Evolutionary conservation across 1,140 invertebrate genomes (phyloP).

Genomic region (Zaprionus kolodkinae): DNA sequence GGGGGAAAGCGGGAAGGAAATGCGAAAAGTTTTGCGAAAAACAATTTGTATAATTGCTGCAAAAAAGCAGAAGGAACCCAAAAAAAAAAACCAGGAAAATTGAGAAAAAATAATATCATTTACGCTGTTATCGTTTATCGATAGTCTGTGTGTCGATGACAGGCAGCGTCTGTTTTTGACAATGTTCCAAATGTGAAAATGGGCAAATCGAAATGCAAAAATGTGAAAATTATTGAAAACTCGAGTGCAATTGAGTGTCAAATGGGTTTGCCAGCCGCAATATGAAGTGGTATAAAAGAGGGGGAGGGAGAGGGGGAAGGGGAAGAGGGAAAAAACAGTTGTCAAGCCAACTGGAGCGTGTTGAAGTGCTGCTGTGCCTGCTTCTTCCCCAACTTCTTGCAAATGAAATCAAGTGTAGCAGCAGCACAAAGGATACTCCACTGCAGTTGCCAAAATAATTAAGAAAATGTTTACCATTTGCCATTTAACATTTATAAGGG

Average conservation of each 20-base stretch:
- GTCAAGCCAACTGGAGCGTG: constrained; percentile 43
- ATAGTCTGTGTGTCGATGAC: constrained; percentile 41
- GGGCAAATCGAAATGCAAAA: constrained; percentile 27
- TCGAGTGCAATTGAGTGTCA: constrained; percentile 71
- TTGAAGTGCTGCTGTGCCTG: constrained; percentile 45
- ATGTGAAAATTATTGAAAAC: constrained; percentile 66
- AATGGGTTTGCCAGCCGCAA: constrained; percentile 49
- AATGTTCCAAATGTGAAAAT: constrained; percentile 41
- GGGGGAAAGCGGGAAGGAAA: background rate
- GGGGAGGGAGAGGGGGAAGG: background rate
- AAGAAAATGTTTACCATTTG: constrained; percentile 70
- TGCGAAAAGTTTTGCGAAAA: constrained; percentile 30
- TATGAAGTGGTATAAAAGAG: background rate
- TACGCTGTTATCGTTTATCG: constrained; percentile 1
- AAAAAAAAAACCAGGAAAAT: background rate
- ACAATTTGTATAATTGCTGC: constrained; percentile 60
- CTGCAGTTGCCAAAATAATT: constrained; percentile 63
- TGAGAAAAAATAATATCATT: constrained; percentile 17
- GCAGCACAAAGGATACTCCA: background rate
- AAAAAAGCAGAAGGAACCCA: constrained; percentile 2
- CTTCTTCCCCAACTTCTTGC: constrained; percentile 25
- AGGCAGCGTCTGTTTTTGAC: constrained; percentile 35
- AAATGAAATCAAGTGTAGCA: constrained; percentile 36
- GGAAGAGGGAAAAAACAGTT: background rate
- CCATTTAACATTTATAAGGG: constrained; percentile 21